Evolutionary conservation across 2,888 invertebrate genomes (phyloP).

Genomic region (Orgyia antiqua): DNA sequence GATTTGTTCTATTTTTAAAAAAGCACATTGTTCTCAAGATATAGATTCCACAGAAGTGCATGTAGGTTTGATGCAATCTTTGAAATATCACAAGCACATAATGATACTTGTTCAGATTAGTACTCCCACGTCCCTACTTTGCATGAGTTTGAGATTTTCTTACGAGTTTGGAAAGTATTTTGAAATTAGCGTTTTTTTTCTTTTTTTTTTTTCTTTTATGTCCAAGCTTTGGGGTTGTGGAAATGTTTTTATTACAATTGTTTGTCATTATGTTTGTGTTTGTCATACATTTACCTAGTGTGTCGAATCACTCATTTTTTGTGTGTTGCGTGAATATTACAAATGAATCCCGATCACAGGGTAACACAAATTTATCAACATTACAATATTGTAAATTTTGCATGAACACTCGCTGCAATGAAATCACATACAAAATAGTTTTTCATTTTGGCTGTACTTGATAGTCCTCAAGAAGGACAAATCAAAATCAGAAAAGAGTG

Average conservation of each 20-base stretch:
- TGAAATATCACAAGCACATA: constrained; percentile 19
- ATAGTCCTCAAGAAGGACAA: too few species aligned
- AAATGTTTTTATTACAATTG: constrained; percentile 38
- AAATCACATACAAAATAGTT: too few species aligned
- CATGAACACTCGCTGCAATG: constrained; percentile 30
- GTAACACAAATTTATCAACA: not conserved
- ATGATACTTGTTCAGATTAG: constrained; percentile 31
- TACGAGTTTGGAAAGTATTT: constrained; percentile 15
- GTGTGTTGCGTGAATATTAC: constrained; percentile 21
- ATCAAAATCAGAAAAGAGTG: too few species aligned
- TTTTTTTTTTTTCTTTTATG: constrained; percentile 36
- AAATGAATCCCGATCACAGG: constrained; percentile 3
- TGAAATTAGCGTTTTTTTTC: constrained; percentile 17
- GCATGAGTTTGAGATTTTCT: constrained; percentile 48
- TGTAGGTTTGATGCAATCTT: constrained; percentile 27
- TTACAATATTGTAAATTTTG: constrained; percentile 20
- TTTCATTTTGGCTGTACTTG: too few species aligned
- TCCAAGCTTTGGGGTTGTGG: constrained; percentile 47
- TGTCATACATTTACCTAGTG: constrained; percentile 45
- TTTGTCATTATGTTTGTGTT: constrained; percentile 36
- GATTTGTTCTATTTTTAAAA: constrained; percentile 13
- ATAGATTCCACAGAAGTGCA: constrained; percentile 22
- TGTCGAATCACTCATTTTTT: constrained; percentile 33
- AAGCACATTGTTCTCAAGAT: constrained; percentile 31
- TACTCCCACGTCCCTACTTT: constrained; percentile 32